Percentiles rank a stretch among this genome's conserved stretches.
These are phyloP conservation scores for Pholis gunnellus DNA, from an alignment of 2,113 vertebrate species.

Conservation along the genomic window DNA sequence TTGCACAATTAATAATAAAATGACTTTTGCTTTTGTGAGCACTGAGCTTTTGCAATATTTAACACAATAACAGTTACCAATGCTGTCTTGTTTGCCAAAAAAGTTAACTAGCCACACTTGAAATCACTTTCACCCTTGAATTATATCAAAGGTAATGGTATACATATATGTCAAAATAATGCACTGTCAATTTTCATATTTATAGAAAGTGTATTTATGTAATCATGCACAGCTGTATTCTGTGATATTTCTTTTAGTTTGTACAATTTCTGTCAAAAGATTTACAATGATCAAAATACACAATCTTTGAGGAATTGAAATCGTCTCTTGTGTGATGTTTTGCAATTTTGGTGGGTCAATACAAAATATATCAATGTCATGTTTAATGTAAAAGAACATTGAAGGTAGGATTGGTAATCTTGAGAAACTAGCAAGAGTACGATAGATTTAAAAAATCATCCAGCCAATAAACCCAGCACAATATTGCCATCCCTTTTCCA, in stretches of 20 bases:
- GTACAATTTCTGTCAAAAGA: background rate
- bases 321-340: slow-evolving; percentile 8
- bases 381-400: background rate
- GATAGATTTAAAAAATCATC: too few relatives aligned
- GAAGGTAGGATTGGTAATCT: too few relatives aligned
- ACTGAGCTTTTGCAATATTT: background rate
- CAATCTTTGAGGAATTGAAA: background rate
- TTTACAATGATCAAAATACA: slow-evolving; percentile 34
- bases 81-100: background rate
- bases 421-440: too few relatives aligned
- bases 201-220: slow-evolving; percentile 6
- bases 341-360: background rate
- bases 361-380: background rate
- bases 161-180: background rate
- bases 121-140: background rate
- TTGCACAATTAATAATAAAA: background rate
- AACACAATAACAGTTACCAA: background rate
- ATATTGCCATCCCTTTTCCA: too few relatives aligned
- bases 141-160: background rate
- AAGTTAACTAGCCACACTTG: background rate
- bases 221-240: slow-evolving; percentile 5
- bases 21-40: background rate
- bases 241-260: background rate
- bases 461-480: too few relatives aligned
- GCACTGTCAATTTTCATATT: background rate